A percentile compares a stretch with the other conserved stretches of the same genome.
Conservation (phyloP, 2,888 invertebrate species). For the Sesia bembeciformis region DNA sequence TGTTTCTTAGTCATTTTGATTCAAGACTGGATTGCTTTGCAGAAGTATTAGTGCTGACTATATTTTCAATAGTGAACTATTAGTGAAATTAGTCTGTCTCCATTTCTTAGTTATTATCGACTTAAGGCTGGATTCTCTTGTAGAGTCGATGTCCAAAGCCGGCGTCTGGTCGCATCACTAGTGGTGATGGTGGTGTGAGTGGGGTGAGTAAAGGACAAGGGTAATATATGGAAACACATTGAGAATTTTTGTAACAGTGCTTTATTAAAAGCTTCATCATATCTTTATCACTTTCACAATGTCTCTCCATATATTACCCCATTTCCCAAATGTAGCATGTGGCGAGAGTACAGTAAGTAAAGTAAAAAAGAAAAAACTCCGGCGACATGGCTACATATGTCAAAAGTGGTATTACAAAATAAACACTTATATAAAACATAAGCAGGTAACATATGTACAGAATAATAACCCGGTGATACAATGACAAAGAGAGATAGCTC, state of each 20-base stretch:
- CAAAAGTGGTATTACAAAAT: slow-evolving; percentile 76
- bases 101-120: too few relatives aligned
- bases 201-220: slow-evolving; percentile 34
- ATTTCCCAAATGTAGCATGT: slow-evolving; percentile 76
- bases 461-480: slow-evolving; percentile 65
- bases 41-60: too few relatives aligned
- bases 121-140: background rate
- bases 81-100: too few relatives aligned
- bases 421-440: slow-evolving; percentile 71
- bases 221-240: slow-evolving; percentile 79
- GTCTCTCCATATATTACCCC: slow-evolving; percentile 82
- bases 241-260: slow-evolving; percentile 79
- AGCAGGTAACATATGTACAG: slow-evolving; percentile 72
- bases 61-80: too few relatives aligned
- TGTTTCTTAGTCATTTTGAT: too few relatives aligned
- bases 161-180: background rate
- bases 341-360: slow-evolving; percentile 61
- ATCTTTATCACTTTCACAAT: slow-evolving; percentile 78
- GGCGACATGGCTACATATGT: slow-evolving; percentile 73
- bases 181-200: background rate
- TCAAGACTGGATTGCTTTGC: too few relatives aligned
- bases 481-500: slow-evolving; percentile 62
- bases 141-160: background rate
- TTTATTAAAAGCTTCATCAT: slow-evolving; percentile 79
- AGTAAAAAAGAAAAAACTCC: slow-evolving; percentile 57